These are phyloP conservation scores for Melanotaenia parkinsoni DNA, from an alignment of 2,797 vertebrate genomes.

Conservation along the genomic window DNA sequence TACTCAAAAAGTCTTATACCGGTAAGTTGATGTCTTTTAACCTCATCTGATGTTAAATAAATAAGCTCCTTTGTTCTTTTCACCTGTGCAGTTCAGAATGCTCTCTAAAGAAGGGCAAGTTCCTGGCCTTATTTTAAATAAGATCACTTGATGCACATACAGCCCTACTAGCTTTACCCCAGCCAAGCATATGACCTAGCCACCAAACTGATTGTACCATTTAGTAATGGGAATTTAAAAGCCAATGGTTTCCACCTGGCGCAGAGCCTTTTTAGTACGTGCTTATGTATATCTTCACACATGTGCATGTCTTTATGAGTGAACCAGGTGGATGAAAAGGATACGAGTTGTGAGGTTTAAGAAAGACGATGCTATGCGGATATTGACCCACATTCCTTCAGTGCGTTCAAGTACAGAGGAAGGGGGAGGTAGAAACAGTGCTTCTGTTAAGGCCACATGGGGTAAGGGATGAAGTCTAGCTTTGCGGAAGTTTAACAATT, in stretches of 20 bases:
- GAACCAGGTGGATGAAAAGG: slow-evolving; percentile 42
- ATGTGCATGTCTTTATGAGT: background rate
- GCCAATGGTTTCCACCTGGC: slow-evolving; percentile 61
- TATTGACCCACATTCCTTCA: slow-evolving; percentile 60
- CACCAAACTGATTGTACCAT: slow-evolving; percentile 64
- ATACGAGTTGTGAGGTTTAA: slow-evolving; percentile 37
- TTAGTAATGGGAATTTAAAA: slow-evolving; percentile 74
- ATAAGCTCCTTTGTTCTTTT: slow-evolving; percentile 23
- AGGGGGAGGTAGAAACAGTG: slow-evolving; percentile 32
- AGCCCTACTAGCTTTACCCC: slow-evolving; percentile 45
- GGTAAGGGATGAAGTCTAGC: slow-evolving; percentile 62
- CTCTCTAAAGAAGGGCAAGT: slow-evolving; percentile 31
- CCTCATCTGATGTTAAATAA: slow-evolving; percentile 33
- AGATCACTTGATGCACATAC: slow-evolving; percentile 55
- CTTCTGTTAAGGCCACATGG: slow-evolving; percentile 57
- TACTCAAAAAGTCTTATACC: slow-evolving; percentile 23
- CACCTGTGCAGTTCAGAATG: slow-evolving; percentile 40
- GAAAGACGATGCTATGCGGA: slow-evolving; percentile 48
- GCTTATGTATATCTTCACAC: slow-evolving; percentile 9
- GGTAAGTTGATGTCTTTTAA: slow-evolving; percentile 11
- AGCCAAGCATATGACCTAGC: slow-evolving; percentile 69
- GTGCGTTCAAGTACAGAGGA: slow-evolving; percentile 33
- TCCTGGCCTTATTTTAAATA: slow-evolving; percentile 61
- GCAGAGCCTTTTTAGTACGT: slow-evolving; percentile 24
- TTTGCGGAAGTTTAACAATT: slow-evolving; percentile 68